Evolutionary conservation across 2,113 vertebrate genomes (phyloP).

Genomic region (Mesocricetus auratus): DNA sequence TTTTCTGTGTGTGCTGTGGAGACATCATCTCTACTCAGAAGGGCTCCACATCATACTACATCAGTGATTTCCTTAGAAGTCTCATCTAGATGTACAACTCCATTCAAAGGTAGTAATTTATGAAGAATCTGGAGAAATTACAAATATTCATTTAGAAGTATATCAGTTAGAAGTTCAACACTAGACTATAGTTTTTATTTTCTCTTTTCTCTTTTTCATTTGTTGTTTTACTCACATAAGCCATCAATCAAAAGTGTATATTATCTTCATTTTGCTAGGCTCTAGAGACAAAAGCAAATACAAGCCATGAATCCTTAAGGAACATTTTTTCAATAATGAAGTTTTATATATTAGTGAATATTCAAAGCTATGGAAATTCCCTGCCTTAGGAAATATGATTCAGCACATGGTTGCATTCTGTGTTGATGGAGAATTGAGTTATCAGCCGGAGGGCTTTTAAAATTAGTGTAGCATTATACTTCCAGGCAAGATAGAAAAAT

Average conservation of each 20-base stretch:
- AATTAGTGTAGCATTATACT: background rate
- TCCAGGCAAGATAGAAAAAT: background rate
- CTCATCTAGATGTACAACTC: background rate
- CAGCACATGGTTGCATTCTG: background rate
- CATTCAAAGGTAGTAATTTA: background rate
- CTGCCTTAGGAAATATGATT: conserved; percentile 1
- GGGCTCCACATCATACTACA: background rate
- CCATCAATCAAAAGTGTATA: background rate
- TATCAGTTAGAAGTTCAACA: background rate
- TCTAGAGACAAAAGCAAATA: background rate
- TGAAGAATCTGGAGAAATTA: background rate
- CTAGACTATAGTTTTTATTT: background rate
- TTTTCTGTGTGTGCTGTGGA: background rate
- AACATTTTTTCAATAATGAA: background rate
- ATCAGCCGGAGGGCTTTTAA: background rate
- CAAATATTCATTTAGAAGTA: background rate
- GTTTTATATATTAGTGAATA: background rate
- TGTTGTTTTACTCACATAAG: background rate
- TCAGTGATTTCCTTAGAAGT: background rate
- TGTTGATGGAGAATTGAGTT: background rate
- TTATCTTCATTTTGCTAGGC: background rate
- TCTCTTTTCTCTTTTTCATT: background rate
- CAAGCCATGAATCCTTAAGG: background rate
- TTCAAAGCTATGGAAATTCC: background rate
- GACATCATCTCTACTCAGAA: background rate